Evolutionary conservation across 2,113 vertebrate genomes (phyloP).

Genomic region (Butorides virescens): DNA sequence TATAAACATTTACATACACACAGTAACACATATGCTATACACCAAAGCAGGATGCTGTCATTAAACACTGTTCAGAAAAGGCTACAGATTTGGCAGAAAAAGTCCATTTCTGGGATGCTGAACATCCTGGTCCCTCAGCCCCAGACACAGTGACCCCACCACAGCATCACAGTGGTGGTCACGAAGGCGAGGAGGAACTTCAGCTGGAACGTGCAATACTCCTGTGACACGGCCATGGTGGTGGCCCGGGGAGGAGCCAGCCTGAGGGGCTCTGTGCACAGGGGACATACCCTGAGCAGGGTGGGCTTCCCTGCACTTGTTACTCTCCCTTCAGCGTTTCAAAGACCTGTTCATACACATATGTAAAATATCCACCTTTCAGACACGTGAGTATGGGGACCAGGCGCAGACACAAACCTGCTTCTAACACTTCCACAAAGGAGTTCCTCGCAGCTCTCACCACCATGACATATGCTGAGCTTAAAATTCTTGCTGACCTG

Average conservation of each 20-base stretch:
- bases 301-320: neutral
- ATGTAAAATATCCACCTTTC: neutral
- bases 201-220: neutral
- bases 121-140: neutral
- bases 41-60: neutral
- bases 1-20: neutral
- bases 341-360: neutral
- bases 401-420: neutral
- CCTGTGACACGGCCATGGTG: neutral
- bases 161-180: rapidly evolving
- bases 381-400: rapidly evolving
- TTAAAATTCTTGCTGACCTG: neutral
- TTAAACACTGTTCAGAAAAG: neutral
- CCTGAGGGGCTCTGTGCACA: neutral
- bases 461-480: neutral
- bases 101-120: neutral
- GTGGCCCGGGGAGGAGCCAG: neutral
- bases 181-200: neutral
- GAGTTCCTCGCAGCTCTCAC: neutral
- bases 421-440: neutral
- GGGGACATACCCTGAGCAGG: neutral
- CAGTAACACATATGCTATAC: neutral
- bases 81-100: neutral
- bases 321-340: neutral
- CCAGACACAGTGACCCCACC: too few relatives aligned